Conservation (phyloP, 1,140 invertebrate species). For the Ceratitis capitata region DNA sequence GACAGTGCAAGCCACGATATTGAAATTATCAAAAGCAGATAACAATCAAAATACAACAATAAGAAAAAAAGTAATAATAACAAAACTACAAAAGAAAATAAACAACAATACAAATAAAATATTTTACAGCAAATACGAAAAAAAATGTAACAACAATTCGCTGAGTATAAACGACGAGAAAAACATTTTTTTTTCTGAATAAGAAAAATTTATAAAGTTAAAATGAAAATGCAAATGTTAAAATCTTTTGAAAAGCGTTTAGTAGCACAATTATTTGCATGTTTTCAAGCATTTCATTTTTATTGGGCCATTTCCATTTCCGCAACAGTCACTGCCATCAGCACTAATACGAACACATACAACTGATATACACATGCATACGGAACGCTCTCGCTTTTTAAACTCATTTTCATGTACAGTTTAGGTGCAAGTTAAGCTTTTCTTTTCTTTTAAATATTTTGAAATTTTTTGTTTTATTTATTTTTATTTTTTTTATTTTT, state of each 20-base stretch:
- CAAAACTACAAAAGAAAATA: neutral
- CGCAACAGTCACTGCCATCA: neutral
- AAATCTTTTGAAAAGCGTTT: neutral
- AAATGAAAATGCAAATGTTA: neutral
- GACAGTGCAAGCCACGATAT: neutral
- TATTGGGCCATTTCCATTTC: slow-evolving; percentile 6
- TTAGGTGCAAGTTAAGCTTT: neutral
- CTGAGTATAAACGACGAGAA: too few species aligned
- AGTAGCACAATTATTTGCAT: slow-evolving; percentile 10
- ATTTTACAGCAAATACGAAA: neutral
- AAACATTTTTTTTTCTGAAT: too few species aligned
- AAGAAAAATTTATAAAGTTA: neutral
- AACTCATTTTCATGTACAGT: slow-evolving; percentile 47
- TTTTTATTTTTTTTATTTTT: neutral
- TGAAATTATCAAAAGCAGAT: neutral
- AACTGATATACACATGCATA: neutral
- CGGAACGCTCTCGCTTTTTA: slow-evolving; percentile 46
- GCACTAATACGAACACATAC: neutral
- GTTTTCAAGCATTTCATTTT: slow-evolving; percentile 11
- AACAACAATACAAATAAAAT: neutral
- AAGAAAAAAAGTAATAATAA: neutral
- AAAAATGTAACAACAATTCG: too few species aligned
- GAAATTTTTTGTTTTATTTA: neutral
- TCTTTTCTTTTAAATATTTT: neutral
- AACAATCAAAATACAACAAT: neutral